Evolutionary conservation across 2,113 vertebrate species (phyloP).

Genomic region (Pungitius pungitius): DNA sequence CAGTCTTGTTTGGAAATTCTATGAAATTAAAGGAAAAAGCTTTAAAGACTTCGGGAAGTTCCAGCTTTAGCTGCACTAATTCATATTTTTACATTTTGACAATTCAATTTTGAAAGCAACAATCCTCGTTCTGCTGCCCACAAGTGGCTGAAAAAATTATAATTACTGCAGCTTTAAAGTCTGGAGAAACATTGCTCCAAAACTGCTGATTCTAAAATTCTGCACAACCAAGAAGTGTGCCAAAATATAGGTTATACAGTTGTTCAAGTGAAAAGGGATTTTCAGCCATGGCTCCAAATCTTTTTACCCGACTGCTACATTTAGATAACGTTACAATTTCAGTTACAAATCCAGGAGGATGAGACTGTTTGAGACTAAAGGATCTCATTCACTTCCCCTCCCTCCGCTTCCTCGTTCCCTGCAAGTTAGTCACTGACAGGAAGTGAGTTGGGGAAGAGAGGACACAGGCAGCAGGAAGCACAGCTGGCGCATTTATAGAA

Average conservation of each 20-base stretch:
- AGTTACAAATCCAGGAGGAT: background rate
- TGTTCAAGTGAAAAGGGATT: background rate
- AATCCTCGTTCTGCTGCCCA: background rate
- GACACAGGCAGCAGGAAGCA: background rate
- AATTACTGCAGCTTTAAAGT: background rate
- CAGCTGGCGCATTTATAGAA: conserved; percentile 4
- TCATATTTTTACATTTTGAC: conserved; percentile 31
- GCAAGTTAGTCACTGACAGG: background rate
- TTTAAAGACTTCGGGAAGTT: background rate
- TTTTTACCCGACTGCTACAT: background rate
- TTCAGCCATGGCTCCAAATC: background rate
- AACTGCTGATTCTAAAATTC: background rate
- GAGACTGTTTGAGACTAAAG: background rate
- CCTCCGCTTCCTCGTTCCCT: background rate
- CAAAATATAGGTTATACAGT: background rate
- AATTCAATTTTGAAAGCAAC: conserved; percentile 41
- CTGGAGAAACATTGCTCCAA: background rate
- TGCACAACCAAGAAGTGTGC: background rate
- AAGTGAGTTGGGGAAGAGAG: background rate
- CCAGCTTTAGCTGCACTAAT: conserved; percentile 18
- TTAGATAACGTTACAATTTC: background rate
- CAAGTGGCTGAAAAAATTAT: background rate
- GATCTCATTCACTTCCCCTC: background rate
- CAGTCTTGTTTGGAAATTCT: background rate
- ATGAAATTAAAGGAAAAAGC: conserved; percentile 6